These are phyloP conservation scores for Desmophyllum pertusum DNA, from an alignment of 92 coral and sea anemone genomes.

Conservation along the genomic window DNA sequence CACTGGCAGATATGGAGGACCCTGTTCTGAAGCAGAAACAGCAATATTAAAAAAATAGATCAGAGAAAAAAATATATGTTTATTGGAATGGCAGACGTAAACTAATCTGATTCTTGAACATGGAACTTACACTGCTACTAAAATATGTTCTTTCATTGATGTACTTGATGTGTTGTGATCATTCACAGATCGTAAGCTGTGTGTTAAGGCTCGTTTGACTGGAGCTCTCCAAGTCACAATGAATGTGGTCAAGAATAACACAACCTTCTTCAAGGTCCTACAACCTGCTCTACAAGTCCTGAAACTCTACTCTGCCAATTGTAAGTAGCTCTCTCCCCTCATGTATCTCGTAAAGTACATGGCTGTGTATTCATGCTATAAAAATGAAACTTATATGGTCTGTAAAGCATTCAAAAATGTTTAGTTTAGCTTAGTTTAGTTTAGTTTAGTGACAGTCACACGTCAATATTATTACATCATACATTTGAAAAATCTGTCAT, in stretches of 20 bases:
- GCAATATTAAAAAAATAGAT: background rate
- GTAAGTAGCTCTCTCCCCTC: no score
- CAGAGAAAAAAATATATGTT: background rate
- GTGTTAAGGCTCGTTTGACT: conserved; percentile 89
- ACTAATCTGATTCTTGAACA: background rate
- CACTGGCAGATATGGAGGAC: background rate
- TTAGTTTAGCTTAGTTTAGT: no score
- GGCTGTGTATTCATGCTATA: no score
- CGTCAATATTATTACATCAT: no score
- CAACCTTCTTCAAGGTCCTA: conserved; percentile 84
- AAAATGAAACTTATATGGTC: no score
- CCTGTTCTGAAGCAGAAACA: background rate
- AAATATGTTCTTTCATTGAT: no score
- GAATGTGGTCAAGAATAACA: conserved; percentile 81
- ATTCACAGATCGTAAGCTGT: conserved; percentile 88
- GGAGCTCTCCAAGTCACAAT: conserved; percentile 95
- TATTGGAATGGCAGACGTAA: background rate
- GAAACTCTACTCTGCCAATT: conserved; percentile 89
- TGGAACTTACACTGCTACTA: no score
- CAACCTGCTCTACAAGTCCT: conserved; percentile 87
- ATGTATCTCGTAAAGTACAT: no score
- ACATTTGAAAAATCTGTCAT: no score
- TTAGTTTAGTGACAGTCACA: no score
- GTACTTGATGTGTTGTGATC: background rate
- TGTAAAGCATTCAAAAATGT: no score